Evolutionary conservation across 2,113 vertebrate genomes (phyloP), one percentile per base, ranked within the genome.

Genomic region (Orcinus orca): DNA sequence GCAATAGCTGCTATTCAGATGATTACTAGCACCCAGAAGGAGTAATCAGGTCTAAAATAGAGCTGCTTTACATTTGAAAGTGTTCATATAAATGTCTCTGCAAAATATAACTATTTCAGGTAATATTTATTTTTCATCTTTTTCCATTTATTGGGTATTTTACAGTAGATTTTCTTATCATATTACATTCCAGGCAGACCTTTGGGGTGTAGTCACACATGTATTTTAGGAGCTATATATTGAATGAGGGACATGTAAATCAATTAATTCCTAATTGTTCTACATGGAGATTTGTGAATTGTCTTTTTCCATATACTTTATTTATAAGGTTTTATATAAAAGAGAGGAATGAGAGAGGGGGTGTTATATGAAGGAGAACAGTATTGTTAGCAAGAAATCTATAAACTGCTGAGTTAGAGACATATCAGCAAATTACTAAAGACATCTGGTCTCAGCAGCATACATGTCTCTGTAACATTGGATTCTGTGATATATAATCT

Each of bases 1-100:
- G 97, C 53, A 96, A 94, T 96, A 96, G 93, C 62, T 14, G 50
- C 82, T 97, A n/a, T 97, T 98, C 97, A 79, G 44, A 80, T 97
- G 96, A 97, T 95, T 97, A 70, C 92, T 80, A 95, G 90, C 93
- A 97, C 96, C 60, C 87, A 89, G 65, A 95, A 93, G 33, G 29
- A 41, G 41, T 96, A 97, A 98, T 85, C 95, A 86, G 81, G 31
- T 93, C 65, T 79, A 96, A 98, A 95, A 88, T 86, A 68, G 63
- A 92, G 71, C 77, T 90, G 71, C 83, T 98, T 96, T 92, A 74
- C 74, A 96, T 97, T 92, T 94, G 96, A 96, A 97, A 95, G 92
- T 44, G 11, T 96, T 93, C 29, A 88, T 96, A 77, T 60, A 98
- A 96, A 97, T 68, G 47, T 36, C 95, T 94, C 96, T 73, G 20